Conservation (phyloP, 2,113 vertebrate species). For the Eurystomus gularis region DNA sequence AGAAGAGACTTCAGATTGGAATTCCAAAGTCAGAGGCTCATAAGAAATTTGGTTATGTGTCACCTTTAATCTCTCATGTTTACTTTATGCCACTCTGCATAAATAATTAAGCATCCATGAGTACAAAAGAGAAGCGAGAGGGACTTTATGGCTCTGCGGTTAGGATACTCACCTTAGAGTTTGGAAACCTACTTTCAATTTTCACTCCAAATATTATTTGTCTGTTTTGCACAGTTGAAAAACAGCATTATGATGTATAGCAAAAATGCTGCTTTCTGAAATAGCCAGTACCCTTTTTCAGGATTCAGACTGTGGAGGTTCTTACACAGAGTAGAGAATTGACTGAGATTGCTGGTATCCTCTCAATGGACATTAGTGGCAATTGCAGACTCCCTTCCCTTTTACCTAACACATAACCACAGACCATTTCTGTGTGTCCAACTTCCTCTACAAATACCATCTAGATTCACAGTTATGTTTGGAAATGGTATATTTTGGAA, state of each 20-base stretch:
- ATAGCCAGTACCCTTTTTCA: neutral
- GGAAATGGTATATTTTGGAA: neutral
- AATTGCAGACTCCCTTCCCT: neutral
- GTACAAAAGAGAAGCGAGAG: neutral
- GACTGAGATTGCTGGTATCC: neutral
- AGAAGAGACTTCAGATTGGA: neutral
- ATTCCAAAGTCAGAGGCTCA: neutral
- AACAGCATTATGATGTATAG: neutral
- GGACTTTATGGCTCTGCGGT: neutral
- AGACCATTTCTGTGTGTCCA: neutral
- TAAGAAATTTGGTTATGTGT: neutral
- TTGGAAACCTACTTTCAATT: neutral
- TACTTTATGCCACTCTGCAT: constrained; percentile 25
- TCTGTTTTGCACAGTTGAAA: neutral
- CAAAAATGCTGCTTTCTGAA: neutral
- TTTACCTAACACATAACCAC: neutral
- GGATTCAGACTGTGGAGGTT: neutral
- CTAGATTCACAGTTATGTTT: neutral
- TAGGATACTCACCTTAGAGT: neutral
- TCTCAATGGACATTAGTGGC: neutral
- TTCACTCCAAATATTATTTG: neutral
- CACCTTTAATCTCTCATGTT: neutral
- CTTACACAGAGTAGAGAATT: neutral
- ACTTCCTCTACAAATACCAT: neutral
- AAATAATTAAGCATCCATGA: neutral